These are phyloP conservation scores for Molothrus aeneus DNA, from an alignment of 2,797 vertebrate genomes.

Conservation along the genomic window DNA sequence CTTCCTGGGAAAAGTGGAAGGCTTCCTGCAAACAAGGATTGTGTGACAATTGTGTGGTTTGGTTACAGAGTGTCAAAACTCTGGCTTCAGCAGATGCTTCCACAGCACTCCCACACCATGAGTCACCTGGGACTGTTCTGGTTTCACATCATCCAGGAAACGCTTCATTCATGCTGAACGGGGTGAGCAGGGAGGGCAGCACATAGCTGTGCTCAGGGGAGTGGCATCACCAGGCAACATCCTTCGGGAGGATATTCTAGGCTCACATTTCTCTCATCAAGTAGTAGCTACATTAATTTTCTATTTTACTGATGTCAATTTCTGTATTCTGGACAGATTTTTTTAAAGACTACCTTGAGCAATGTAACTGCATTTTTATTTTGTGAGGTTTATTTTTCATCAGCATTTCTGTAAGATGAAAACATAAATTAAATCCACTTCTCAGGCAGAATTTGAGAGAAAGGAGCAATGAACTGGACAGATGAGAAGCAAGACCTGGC, in stretches of 20 bases:
- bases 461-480: background rate
- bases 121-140: slow-evolving; percentile 44
- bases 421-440: background rate
- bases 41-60: background rate
- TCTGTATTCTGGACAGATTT: background rate
- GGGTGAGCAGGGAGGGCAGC: slow-evolving; percentile 25
- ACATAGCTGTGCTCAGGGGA: background rate
- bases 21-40: background rate
- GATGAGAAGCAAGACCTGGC: background rate
- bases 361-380: background rate
- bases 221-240: background rate
- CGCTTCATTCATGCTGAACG: slow-evolving; percentile 27
- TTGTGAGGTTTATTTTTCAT: background rate
- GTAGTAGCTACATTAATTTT: background rate
- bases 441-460: background rate
- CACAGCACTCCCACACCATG: background rate
- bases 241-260: background rate
- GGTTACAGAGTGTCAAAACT: background rate
- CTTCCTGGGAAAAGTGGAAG: background rate
- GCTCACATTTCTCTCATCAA: background rate
- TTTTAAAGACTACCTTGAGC: background rate
- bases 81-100: background rate
- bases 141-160: background rate
- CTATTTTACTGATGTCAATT: background rate
- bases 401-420: background rate